Conservation (phyloP, 2,888 invertebrate species). For the Drosophila lacicola region DNA sequence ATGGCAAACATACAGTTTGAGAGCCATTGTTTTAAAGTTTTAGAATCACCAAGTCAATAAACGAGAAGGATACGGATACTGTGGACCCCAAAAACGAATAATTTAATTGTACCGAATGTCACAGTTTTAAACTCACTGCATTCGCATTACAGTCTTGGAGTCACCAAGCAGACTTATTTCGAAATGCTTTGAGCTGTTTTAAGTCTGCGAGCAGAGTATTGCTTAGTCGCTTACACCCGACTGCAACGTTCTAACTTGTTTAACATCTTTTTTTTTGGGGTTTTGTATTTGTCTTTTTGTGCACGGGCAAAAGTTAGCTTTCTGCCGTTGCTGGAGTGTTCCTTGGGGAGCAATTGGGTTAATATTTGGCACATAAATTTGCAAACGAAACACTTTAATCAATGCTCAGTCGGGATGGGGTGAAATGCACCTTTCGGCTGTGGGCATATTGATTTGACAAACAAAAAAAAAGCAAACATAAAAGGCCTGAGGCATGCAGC, state of each 20-base stretch:
- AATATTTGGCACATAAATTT: conserved; percentile 78
- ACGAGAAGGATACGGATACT: too few relatives aligned
- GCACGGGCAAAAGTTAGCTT: conserved; percentile 56
- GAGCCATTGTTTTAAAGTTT: too few relatives aligned
- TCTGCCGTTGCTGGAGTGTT: conserved; percentile 57
- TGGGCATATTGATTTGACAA: conserved; percentile 55
- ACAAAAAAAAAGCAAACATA: conserved; percentile 11
- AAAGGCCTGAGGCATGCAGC: conserved; percentile 5
- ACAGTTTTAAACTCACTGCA: too few relatives aligned
- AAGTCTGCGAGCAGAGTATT: not conserved
- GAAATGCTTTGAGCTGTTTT: too few relatives aligned
- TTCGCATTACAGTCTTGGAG: not conserved
- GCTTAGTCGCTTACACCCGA: not conserved
- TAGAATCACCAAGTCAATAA: too few relatives aligned
- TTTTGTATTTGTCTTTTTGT: conserved; percentile 15
- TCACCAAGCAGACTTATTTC: not conserved
- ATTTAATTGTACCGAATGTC: too few relatives aligned
- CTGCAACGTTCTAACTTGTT: conserved; percentile 4
- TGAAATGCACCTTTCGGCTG: conserved; percentile 65
- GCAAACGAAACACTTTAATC: conserved; percentile 77
- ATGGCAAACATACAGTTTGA: too few relatives aligned
- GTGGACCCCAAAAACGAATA: too few relatives aligned
- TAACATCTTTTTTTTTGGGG: conserved; percentile 24
- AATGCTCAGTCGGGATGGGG: conserved; percentile 62
- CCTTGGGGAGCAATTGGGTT: conserved; percentile 78